phyloP scores from a whole-genome alignment of 2,888 invertebrate genomes.

The Rapana venosa region DNA sequence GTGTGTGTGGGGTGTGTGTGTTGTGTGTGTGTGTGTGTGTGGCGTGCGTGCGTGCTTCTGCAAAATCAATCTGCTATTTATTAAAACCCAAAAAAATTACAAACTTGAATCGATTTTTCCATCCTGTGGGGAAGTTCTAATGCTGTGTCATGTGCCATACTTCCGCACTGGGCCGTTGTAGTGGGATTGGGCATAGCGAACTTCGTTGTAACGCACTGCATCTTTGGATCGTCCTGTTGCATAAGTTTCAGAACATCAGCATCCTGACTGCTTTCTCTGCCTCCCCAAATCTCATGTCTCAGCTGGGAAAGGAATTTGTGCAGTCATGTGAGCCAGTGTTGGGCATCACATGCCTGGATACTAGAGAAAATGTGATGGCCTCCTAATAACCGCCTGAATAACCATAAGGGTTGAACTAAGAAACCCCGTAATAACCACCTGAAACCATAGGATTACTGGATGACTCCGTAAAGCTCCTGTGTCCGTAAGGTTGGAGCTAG shows the following conservation, averaged over 20 bases:
- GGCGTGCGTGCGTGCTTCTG: too few relatives aligned
- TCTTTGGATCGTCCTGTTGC: not conserved
- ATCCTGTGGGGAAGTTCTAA: not conserved
- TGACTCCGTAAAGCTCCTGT: not conserved
- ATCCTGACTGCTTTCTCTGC: not conserved
- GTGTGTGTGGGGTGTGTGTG: too few relatives aligned
- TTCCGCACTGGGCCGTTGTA: not conserved
- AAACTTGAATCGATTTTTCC: not conserved
- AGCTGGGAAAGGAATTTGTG: not conserved
- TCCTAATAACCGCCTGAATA: conserved; percentile 1
- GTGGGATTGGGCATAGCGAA: not conserved
- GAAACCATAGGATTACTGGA: not conserved
- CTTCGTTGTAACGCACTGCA: conserved; percentile 1
- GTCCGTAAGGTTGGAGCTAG: not conserved
- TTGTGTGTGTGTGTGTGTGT: too few relatives aligned
- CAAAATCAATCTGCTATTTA: too few relatives aligned
- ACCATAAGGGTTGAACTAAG: not conserved
- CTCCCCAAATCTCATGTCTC: conserved; percentile 10
- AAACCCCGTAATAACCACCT: not conserved
- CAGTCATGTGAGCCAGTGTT: conserved; percentile 23
- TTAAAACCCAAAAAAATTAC: not conserved
- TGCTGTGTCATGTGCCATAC: conserved; percentile 17
- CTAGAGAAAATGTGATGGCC: not conserved
- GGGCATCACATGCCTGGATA: not conserved
- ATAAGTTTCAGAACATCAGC: conserved; percentile 2